phyloP scores from a whole-genome alignment of 2,888 invertebrate species.

The Germaria angustata region DNA sequence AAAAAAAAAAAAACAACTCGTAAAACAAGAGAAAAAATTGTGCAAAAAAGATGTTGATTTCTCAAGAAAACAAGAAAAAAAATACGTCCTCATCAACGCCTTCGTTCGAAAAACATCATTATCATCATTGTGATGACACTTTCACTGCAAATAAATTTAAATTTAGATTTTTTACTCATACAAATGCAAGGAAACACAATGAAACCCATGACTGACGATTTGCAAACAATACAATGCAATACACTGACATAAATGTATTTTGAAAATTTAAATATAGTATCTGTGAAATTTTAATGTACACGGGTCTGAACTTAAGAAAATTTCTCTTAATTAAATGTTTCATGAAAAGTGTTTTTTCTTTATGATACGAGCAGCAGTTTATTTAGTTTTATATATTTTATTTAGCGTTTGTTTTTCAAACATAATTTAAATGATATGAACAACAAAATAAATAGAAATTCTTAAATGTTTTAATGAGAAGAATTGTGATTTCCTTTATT shows the following conservation, averaged over 20 bases:
- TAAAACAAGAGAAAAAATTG: constrained; percentile 11
- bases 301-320: constrained; percentile 22
- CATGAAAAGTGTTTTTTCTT: constrained; percentile 1
- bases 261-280: too few relatives aligned
- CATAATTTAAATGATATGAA: constrained; percentile 50
- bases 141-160: constrained; percentile 62
- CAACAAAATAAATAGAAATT: neutral
- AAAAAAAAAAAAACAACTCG: constrained; percentile 25
- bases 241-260: too few relatives aligned
- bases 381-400: neutral
- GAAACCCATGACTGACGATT: neutral
- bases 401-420: constrained; percentile 29
- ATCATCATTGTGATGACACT: constrained; percentile 53
- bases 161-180: constrained; percentile 47
- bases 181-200: constrained; percentile 13
- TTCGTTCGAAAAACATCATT: constrained; percentile 32
- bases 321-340: constrained; percentile 51
- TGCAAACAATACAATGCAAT: too few relatives aligned
- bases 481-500: constrained; percentile 37
- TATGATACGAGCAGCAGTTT: neutral
- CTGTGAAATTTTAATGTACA: neutral
- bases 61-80: neutral
- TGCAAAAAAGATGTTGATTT: constrained; percentile 32
- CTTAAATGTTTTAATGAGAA: constrained; percentile 20
- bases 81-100: constrained; percentile 21